Conservation (phyloP, 2,888 invertebrate species). For the Dynastes maya region DNA sequence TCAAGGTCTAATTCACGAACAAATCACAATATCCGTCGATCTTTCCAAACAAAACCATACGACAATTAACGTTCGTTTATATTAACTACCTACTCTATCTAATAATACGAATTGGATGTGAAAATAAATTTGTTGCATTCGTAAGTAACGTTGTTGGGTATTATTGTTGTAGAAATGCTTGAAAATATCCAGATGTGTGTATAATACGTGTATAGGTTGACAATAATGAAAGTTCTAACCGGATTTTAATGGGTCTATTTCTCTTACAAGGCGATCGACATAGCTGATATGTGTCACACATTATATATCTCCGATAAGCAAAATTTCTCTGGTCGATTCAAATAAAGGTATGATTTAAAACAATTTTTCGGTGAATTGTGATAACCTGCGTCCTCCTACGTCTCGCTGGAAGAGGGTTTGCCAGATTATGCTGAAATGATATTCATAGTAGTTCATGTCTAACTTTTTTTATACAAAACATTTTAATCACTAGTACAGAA, state of each 20-base stretch:
- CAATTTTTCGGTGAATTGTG: too few species aligned
- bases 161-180: constrained; percentile 1
- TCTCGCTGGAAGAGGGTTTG: too few species aligned
- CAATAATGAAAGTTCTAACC: constrained; percentile 34
- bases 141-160: neutral
- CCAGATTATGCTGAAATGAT: too few species aligned
- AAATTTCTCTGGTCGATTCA: too few species aligned
- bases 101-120: too few species aligned
- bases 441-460: too few species aligned
- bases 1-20: constrained; percentile 7
- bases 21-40: neutral
- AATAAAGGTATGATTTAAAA: too few species aligned
- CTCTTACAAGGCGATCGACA: constrained; percentile 16
- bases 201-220: neutral
- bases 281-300: too few species aligned
- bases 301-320: too few species aligned
- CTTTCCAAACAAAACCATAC: neutral
- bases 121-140: neutral
- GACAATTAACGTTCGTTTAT: neutral
- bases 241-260: constrained; percentile 38
- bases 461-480: too few species aligned
- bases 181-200: neutral
- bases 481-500: too few species aligned
- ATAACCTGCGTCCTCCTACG: too few species aligned
- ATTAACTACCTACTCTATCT: neutral